Conservation (phyloP, 2,797 vertebrate species). For the Cossypha dichroa region DNA sequence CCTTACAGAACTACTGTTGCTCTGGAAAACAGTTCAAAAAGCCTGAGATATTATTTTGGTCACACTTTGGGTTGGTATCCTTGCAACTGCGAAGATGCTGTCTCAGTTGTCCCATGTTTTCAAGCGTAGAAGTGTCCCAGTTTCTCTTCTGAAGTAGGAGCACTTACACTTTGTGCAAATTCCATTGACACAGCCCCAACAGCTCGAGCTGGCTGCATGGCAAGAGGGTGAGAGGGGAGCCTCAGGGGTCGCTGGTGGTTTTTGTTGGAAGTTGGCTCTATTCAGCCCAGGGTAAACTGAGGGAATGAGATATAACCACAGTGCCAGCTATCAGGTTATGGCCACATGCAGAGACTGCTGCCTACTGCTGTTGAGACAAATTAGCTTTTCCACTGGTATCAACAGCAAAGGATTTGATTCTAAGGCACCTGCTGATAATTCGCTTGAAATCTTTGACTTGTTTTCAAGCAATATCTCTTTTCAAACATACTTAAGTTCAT, state of each 20-base stretch:
- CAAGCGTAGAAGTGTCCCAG: background rate
- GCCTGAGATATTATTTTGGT: background rate
- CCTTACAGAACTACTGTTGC: background rate
- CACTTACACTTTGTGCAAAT: background rate
- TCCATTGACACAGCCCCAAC: background rate
- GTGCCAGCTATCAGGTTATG: background rate
- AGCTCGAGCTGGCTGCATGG: fast-evolving
- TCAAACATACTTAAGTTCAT: background rate
- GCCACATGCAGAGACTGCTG: background rate
- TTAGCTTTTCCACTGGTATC: background rate
- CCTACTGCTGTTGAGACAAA: background rate
- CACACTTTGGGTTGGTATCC: background rate
- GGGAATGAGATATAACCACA: background rate
- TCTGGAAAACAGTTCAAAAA: background rate
- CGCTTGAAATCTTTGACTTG: background rate
- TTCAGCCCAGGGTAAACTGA: background rate
- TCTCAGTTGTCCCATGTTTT: background rate
- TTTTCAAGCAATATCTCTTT: background rate
- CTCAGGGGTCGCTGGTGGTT: background rate
- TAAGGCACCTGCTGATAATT: background rate
- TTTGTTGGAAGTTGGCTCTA: background rate
- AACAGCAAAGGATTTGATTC: background rate
- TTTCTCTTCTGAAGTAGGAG: background rate
- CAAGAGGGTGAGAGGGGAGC: background rate
- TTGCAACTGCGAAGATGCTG: background rate